These are phyloP conservation scores for Subacronicta megacephala DNA, from an alignment of 2,888 invertebrate genomes.

Conservation along the genomic window DNA sequence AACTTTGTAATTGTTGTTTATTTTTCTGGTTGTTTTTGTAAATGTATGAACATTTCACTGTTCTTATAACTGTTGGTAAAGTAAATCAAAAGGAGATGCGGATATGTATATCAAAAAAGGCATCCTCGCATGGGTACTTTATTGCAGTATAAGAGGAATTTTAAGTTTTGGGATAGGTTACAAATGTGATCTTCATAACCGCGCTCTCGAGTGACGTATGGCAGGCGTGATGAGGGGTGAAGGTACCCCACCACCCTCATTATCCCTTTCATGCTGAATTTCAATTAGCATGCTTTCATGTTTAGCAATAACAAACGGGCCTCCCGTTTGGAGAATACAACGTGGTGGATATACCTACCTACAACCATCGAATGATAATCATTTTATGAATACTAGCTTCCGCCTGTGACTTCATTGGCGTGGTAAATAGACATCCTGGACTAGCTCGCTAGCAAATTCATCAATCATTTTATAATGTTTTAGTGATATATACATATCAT, in stretches of 20 bases:
- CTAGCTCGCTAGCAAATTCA: no score
- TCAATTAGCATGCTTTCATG: constrained; percentile 87
- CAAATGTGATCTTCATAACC: constrained; percentile 70
- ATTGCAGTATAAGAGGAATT: neutral
- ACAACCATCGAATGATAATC: constrained; percentile 18
- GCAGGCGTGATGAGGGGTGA: constrained; percentile 62
- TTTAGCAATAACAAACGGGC: constrained; percentile 83
- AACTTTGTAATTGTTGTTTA: no score
- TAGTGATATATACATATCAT: no score
- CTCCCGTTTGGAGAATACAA: constrained; percentile 70
- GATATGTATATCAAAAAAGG: no score
- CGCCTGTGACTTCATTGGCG: no score
- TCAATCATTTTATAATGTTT: no score
- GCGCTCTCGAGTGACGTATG: constrained; percentile 72
- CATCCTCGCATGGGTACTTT: no score
- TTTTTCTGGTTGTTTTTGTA: neutral
- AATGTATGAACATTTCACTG: neutral
- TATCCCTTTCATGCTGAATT: constrained; percentile 90
- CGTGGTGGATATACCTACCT: constrained; percentile 40
- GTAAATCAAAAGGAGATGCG: no score
- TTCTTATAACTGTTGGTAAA: no score
- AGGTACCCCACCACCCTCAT: constrained; percentile 73
- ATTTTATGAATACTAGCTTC: neutral
- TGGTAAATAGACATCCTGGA: no score
- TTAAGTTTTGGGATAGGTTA: constrained; percentile 54